Base-by-base conservation (phyloP, 2,888 invertebrate genomes). In the Spicauda simplicius region DNA sequence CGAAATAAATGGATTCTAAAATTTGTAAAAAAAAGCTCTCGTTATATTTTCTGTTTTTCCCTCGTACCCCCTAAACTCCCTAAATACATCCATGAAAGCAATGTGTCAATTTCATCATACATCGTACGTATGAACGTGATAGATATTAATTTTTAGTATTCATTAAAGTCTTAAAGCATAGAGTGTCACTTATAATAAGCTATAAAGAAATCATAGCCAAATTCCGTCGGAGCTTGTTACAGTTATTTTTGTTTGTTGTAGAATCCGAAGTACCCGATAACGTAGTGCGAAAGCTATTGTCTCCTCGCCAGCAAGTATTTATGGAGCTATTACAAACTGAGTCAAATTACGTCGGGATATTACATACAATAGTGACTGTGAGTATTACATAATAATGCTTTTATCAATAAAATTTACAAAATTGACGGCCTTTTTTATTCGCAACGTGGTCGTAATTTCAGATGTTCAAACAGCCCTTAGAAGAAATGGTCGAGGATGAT, bases 311-410 rank as follows among this genome's bases (percentile, higher is more conserved):
- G 80, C 96, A 96, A 88, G 97, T 97, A 60, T 97, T 97, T 85
- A 95, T 97, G 90, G 99, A 99, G 90, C 94, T 99, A 77, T 95
- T 98, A 72, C 98, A 98, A 88, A 99, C 99, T 0, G 99, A 99
- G 90, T 97, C 96, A 69, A 99, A 99, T 94, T 99, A 99, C 88
- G 98, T 99, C 70, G 97, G 97, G 71, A 98, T 99, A 82, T 94
- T 99, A 77, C 96, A 97, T 78, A 98, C 98, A 50, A 98, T 99
- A 80, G 96, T 98, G 83, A 97, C 96, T 87, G 99, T 97, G 89
- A 84, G 90, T 77, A 71, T 45, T 20, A 50, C 50, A n/a, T 37
- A 20, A 25, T 20, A 41, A 11, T 1, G 41, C 14, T 20, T 12
- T 8, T 41, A 14, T 2, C 41, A 33, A 55, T 14, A 14, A 25